Percentiles rank a stretch among this genome's conserved stretches.
These are phyloP conservation scores for Amphiprion percula DNA, from an alignment of 2,113 vertebrate genomes.

Conservation along the genomic window DNA sequence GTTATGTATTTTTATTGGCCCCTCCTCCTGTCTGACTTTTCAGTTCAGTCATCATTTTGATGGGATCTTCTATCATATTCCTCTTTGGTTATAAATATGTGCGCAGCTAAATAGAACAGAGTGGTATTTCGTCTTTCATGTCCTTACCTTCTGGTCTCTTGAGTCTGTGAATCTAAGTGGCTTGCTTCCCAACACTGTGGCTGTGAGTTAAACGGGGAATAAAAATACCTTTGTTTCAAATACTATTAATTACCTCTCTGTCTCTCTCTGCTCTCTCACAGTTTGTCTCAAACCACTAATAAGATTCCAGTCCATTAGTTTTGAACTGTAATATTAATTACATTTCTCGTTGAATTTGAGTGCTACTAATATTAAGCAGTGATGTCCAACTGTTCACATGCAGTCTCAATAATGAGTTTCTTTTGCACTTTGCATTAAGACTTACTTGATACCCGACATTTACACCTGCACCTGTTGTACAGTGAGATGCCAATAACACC, in stretches of 20 bases:
- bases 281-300: slow-evolving; percentile 66
- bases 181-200: slow-evolving; percentile 44
- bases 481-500: slow-evolving; percentile 20
- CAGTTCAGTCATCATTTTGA: slow-evolving; percentile 52
- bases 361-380: slow-evolving; percentile 63
- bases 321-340: slow-evolving; percentile 68
- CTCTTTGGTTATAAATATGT: slow-evolving; percentile 58
- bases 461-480: slow-evolving; percentile 46
- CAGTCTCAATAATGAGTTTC: slow-evolving; percentile 50
- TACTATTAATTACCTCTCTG: slow-evolving; percentile 59
- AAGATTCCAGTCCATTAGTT: slow-evolving; percentile 65
- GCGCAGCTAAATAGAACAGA: slow-evolving; percentile 49
- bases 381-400: slow-evolving; percentile 53
- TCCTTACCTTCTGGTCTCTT: slow-evolving; percentile 35
- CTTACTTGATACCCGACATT: slow-evolving; percentile 50
- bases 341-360: slow-evolving; percentile 55
- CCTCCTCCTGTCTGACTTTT: slow-evolving; percentile 30
- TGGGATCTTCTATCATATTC: slow-evolving; percentile 43
- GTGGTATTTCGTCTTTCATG: slow-evolving; percentile 44
- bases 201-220: slow-evolving; percentile 62
- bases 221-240: slow-evolving; percentile 71
- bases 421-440: slow-evolving; percentile 35
- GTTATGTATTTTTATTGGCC: slow-evolving; percentile 24
- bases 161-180: slow-evolving; percentile 58
- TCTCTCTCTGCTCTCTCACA: slow-evolving; percentile 40